Evolutionary conservation across 2,888 invertebrate genomes (phyloP).

Genomic region (Beris morrisii): DNA sequence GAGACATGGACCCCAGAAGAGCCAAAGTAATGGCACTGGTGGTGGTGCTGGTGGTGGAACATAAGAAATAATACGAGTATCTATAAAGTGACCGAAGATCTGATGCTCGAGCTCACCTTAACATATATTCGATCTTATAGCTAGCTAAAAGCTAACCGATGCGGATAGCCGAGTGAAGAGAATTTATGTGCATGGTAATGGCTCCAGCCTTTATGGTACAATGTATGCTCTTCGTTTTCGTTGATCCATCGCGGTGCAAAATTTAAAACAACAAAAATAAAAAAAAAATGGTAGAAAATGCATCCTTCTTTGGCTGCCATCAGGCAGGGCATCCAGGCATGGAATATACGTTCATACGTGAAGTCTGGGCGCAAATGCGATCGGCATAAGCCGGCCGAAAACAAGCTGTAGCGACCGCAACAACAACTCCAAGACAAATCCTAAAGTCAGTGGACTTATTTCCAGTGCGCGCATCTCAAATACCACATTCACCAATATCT

Average conservation of each 20-base stretch:
- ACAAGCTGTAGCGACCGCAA: background rate
- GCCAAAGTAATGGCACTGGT: conserved; percentile 27
- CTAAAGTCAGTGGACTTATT: conserved; percentile 36
- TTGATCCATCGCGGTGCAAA: too few relatives aligned
- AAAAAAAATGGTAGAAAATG: too few relatives aligned
- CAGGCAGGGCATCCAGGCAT: conserved; percentile 2
- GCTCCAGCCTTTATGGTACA: conserved; percentile 27
- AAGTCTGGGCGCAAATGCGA: background rate
- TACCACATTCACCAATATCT: conserved; percentile 25
- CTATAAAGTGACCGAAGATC: conserved; percentile 32
- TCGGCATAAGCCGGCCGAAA: background rate
- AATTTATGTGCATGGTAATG: conserved; percentile 37
- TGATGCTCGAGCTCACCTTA: conserved; percentile 27
- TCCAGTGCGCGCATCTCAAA: conserved; percentile 33
- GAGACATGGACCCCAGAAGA: conserved; percentile 31
- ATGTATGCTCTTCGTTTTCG: conserved; percentile 15
- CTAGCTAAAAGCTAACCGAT: conserved; percentile 2
- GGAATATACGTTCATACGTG: background rate
- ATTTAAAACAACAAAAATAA: too few relatives aligned
- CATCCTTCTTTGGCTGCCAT: conserved; percentile 1
- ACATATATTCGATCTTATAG: conserved; percentile 5
- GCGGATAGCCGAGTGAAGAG: conserved; percentile 34
- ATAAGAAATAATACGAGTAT: too few relatives aligned
- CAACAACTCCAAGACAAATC: conserved; percentile 17
- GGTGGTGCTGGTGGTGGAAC: conserved; percentile 32